Percentiles rank a stretch among this genome's conserved stretches.
phyloP scores from a whole-genome alignment of 2,888 invertebrate species.

The Drosophila melanosoma region DNA sequence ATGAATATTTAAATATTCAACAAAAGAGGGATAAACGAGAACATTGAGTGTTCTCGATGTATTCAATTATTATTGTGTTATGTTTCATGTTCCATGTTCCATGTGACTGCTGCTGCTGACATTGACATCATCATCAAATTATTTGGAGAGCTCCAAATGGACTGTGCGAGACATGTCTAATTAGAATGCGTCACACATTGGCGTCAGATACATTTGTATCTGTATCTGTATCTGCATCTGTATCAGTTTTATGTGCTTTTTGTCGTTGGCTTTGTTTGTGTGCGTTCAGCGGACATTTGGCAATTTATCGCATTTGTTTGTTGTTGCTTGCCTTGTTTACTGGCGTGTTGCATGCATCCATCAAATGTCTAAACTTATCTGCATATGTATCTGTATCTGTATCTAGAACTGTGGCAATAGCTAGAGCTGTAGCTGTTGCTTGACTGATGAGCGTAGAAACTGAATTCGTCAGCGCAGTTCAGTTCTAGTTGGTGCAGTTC shows the following conservation, averaged over 20 bases:
- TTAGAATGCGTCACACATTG: slow-evolving; percentile 53
- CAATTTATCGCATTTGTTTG: slow-evolving; percentile 54
- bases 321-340: slow-evolving; percentile 24
- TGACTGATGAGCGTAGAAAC: slow-evolving; percentile 59
- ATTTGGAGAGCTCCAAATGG: slow-evolving; percentile 4
- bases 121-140: slow-evolving; percentile 39
- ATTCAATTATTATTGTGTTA: not conserved
- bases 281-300: slow-evolving; percentile 40
- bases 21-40: not conserved
- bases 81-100: slow-evolving; percentile 18
- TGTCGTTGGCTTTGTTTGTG: slow-evolving; percentile 4
- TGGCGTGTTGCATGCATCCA: slow-evolving; percentile 55
- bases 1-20: not conserved
- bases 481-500: slow-evolving; percentile 20
- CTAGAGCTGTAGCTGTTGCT: slow-evolving; percentile 31
- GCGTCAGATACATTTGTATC: slow-evolving; percentile 40
- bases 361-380: slow-evolving; percentile 56
- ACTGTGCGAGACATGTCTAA: slow-evolving; percentile 38
- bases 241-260: not conserved
- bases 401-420: slow-evolving; percentile 16
- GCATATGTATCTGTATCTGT: slow-evolving; percentile 19
- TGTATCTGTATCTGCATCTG: not conserved
- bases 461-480: slow-evolving; percentile 24
- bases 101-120: slow-evolving; percentile 26
- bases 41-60: slow-evolving; percentile 32